phyloP scores from a whole-genome alignment of 2,113 vertebrate species.

The Heterochromis multidens region DNA sequence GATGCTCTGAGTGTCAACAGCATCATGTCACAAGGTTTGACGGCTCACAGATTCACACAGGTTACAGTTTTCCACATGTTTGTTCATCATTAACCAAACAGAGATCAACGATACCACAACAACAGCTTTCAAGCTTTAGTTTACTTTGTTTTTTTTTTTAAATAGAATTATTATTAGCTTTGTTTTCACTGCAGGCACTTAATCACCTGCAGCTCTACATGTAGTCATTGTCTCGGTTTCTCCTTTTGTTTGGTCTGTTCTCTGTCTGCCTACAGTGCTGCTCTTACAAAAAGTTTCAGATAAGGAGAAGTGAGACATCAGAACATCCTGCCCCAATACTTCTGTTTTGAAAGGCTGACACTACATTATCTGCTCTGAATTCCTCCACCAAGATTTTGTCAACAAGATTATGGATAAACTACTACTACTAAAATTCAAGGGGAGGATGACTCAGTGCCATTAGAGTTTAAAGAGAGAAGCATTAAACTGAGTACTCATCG shows the following conservation, averaged over 20 bases:
- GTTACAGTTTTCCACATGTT: background rate
- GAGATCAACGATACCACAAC: too few relatives aligned
- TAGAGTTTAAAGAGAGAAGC: too few relatives aligned
- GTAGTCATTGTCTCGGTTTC: too few relatives aligned
- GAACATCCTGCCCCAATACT: accelerated
- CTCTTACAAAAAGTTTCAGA: too few relatives aligned
- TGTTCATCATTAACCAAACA: background rate
- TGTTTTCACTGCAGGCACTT: accelerated
- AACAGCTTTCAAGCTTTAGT: background rate
- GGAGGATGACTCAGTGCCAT: too few relatives aligned
- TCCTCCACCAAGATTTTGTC: background rate
- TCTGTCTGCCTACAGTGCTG: accelerated
- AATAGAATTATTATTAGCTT: background rate
- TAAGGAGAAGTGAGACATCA: background rate
- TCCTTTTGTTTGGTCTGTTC: background rate
- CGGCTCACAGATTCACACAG: background rate
- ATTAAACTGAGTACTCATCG: too few relatives aligned
- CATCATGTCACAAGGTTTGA: conserved; percentile 57
- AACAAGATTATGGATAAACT: background rate
- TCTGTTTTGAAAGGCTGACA: background rate
- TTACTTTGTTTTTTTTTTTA: too few relatives aligned
- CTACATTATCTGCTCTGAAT: background rate
- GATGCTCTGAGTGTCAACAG: conserved; percentile 37
- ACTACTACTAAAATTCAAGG: too few relatives aligned
- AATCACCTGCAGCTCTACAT: accelerated